phyloP scores from a whole-genome alignment of 2,797 vertebrate species.

The Fratercula arctica region DNA sequence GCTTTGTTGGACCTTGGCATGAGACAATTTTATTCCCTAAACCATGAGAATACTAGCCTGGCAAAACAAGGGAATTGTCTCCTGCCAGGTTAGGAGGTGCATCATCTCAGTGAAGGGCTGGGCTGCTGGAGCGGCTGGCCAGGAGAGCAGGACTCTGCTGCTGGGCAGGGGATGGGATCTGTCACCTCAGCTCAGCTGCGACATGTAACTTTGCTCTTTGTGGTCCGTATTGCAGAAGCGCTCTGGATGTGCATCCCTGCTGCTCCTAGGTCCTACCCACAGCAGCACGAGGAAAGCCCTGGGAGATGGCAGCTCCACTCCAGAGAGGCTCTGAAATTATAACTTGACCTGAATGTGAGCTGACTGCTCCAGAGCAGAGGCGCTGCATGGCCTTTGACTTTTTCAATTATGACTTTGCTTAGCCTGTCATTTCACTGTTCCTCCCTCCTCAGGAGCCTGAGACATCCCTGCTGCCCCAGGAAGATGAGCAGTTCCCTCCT shows the following conservation, averaged over 20 bases:
- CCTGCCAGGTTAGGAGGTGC: not conserved
- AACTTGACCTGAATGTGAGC: not conserved
- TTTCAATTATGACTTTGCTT: not conserved
- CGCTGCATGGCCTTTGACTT: not conserved
- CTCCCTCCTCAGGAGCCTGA: not conserved
- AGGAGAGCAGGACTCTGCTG: not conserved
- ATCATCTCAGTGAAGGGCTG: accelerated
- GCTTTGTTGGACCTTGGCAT: not conserved
- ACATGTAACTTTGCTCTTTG: not conserved
- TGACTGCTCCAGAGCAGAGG: not conserved
- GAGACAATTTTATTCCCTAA: not conserved
- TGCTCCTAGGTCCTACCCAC: not conserved
- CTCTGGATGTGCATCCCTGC: not conserved
- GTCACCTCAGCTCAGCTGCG: not conserved
- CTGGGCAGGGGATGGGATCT: not conserved
- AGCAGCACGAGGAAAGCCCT: not conserved
- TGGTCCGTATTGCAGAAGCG: not conserved
- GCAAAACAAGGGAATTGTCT: not conserved
- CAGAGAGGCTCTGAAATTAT: not conserved
- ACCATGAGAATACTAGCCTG: not conserved
- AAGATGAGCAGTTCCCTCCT: not conserved
- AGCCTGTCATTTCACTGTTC: not conserved
- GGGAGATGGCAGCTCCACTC: not conserved
- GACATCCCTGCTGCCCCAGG: not conserved
- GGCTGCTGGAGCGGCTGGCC: not conserved